These are phyloP conservation scores for Icerya purchasi DNA, from an alignment of 2,888 invertebrate species.

Conservation along the genomic window DNA sequence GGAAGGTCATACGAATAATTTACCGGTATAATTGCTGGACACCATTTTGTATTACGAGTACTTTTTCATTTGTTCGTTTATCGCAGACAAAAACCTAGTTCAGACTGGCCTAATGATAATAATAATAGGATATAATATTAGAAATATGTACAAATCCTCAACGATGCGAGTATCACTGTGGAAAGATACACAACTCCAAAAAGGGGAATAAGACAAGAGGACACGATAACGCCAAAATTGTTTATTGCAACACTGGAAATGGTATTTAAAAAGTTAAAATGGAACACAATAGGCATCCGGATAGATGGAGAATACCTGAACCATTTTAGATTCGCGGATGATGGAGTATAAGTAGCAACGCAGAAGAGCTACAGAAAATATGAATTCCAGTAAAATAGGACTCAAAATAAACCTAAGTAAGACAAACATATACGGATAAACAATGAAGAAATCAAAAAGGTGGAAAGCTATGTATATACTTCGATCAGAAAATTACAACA, in stretches of 20 bases:
- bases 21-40: too few relatives aligned
- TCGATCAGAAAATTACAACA: neutral
- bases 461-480: neutral
- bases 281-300: neutral
- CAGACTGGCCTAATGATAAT: too few relatives aligned
- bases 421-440: neutral
- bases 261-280: neutral
- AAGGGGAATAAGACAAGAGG: neutral
- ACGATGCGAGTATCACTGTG: too few relatives aligned
- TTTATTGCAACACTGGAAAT: neutral
- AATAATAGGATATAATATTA: too few relatives aligned
- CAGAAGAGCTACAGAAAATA: neutral
- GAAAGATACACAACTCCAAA: too few relatives aligned
- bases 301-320: neutral
- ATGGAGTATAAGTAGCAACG: neutral
- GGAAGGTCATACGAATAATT: too few relatives aligned
- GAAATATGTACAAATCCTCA: too few relatives aligned
- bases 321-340: neutral
- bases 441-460: neutral
- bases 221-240: neutral
- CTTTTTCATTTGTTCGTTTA: too few relatives aligned
- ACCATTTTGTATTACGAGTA: too few relatives aligned
- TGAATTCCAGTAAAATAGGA: neutral
- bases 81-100: too few relatives aligned
- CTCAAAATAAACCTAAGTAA: neutral